Conservation (phyloP, 2,797 vertebrate species). For the Phataginus tricuspis region DNA sequence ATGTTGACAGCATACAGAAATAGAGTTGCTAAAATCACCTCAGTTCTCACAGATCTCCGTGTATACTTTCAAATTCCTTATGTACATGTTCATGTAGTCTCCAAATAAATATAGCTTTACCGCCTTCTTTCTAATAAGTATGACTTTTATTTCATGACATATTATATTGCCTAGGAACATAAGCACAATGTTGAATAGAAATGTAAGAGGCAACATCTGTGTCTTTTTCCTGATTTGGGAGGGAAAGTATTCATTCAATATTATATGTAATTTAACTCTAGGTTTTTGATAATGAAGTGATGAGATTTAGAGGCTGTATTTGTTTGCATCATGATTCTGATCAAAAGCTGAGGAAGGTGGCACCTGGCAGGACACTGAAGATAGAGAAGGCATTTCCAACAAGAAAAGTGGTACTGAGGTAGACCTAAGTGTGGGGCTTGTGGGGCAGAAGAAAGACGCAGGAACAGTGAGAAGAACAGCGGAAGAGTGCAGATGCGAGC, state of each 20-base stretch:
- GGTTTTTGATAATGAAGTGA: neutral
- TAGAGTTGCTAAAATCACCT: neutral
- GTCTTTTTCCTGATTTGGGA: neutral
- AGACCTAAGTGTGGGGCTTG: neutral
- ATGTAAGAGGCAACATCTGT: neutral
- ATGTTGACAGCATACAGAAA: neutral
- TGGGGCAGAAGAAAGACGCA: neutral
- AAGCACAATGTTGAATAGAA: neutral
- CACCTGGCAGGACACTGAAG: neutral
- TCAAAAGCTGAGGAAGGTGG: constrained; percentile 27
- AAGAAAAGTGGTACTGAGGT: constrained; percentile 32
- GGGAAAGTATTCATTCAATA: neutral
- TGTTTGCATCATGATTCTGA: neutral
- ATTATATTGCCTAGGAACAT: neutral
- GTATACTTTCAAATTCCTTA: neutral
- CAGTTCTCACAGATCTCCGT: neutral
- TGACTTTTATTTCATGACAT: neutral
- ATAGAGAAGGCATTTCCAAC: neutral
- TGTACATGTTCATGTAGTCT: neutral
- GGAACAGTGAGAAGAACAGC: neutral
- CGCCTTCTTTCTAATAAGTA: neutral
- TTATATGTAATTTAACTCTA: neutral
- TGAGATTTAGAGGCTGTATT: neutral
- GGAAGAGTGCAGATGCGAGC: no score
- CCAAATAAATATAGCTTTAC: neutral